phyloP scores from a whole-genome alignment of 2,797 vertebrate genomes.

The Decapterus maruadsi region DNA sequence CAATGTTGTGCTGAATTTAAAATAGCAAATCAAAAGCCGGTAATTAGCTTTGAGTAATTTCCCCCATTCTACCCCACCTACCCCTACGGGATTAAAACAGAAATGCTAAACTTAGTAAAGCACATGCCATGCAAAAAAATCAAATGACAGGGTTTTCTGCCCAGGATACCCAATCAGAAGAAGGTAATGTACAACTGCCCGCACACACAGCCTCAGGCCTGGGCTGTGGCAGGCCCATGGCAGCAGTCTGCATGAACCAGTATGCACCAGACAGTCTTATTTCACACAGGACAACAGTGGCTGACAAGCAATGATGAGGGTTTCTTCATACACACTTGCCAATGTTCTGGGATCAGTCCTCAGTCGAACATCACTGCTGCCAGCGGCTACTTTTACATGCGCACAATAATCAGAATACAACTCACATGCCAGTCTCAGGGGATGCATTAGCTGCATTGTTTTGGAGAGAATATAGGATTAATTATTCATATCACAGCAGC shows the following conservation, averaged over 20 bases:
- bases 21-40: constrained; percentile 16
- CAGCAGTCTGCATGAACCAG: constrained; percentile 70
- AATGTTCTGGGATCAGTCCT: constrained; percentile 67
- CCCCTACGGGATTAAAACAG: constrained; percentile 63
- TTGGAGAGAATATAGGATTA: too few species aligned
- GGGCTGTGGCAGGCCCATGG: constrained; percentile 59
- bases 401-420: constrained; percentile 45
- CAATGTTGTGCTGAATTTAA: not conserved
- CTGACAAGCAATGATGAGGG: constrained; percentile 68
- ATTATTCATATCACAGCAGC: not conserved
- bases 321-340: constrained; percentile 73
- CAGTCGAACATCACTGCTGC: constrained; percentile 67
- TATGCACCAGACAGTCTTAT: constrained; percentile 67
- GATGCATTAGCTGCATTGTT: constrained; percentile 13
- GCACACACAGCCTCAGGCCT: constrained; percentile 65
- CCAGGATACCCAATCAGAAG: constrained; percentile 83
- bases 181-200: constrained; percentile 46
- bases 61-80: constrained; percentile 83
- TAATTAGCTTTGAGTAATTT: constrained; percentile 7
- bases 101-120: constrained; percentile 77
- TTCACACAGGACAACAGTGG: constrained; percentile 70
- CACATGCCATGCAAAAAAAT: constrained; percentile 86
- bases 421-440: constrained; percentile 6
- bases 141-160: constrained; percentile 74
- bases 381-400: constrained; percentile 75